A percentile compares a stretch with the other conserved stretches of the same genome.
These are phyloP conservation scores for Cephus spinipes DNA, from an alignment of 2,888 invertebrate genomes.

Conservation along the genomic window DNA sequence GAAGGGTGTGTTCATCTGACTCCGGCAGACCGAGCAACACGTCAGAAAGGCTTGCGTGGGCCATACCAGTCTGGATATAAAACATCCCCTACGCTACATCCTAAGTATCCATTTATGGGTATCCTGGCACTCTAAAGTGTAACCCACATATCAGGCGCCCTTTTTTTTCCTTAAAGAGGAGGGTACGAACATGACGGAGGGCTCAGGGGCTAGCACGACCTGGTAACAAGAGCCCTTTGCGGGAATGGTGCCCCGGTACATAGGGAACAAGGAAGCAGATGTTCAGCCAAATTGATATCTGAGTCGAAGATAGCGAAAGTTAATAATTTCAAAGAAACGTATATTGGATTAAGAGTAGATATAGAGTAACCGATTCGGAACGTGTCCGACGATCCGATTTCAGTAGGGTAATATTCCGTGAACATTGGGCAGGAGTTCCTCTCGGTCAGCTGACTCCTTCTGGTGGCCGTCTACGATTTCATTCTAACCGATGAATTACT, in stretches of 20 bases:
- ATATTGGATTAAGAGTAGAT: background rate
- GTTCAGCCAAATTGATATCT: background rate
- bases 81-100: constrained; percentile 2
- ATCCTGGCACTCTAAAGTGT: constrained; percentile 4
- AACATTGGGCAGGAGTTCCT: background rate
- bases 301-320: background rate
- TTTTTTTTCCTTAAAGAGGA: background rate
- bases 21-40: background rate
- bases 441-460: background rate
- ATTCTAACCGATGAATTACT: background rate
- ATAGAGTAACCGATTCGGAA: background rate
- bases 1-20: background rate
- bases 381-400: background rate
- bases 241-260: background rate
- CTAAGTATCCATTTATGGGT: constrained; percentile 4
- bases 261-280: background rate
- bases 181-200: background rate
- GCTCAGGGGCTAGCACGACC: background rate
- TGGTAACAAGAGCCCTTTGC: background rate
- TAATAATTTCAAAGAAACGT: background rate
- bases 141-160: constrained; percentile 4
- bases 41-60: background rate
- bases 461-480: background rate
- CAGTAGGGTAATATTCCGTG: background rate
- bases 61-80: constrained; percentile 5